Percentiles rank a stretch among this genome's conserved stretches.
These are phyloP conservation scores for Caerostris darwini DNA, from an alignment of 1,140 invertebrate species.

Conservation along the genomic window DNA sequence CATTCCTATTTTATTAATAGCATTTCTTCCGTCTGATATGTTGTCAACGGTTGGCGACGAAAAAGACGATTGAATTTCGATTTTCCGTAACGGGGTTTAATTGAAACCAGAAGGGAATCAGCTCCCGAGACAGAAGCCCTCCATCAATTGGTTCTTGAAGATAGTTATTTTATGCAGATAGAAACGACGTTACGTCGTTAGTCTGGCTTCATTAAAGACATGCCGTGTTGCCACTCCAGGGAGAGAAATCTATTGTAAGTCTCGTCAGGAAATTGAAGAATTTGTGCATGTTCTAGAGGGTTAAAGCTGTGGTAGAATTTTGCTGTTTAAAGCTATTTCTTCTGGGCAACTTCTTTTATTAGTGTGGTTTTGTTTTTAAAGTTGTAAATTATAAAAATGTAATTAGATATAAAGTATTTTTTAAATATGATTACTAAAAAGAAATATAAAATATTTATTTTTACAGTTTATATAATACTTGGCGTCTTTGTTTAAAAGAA, in stretches of 20 bases:
- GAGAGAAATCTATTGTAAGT: background rate
- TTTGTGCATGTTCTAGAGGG: background rate
- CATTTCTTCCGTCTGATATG: too few species aligned
- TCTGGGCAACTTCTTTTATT: too few species aligned
- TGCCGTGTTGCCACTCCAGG: background rate
- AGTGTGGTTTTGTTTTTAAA: too few species aligned
- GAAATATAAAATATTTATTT: too few species aligned
- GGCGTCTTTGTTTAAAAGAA: too few species aligned
- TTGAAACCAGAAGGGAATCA: constrained; percentile 4
- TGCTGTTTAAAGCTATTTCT: too few species aligned
- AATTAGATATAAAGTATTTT: too few species aligned
- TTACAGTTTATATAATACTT: too few species aligned
- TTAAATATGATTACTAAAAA: too few species aligned
- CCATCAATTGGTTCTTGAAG: background rate
- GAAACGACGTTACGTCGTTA: background rate
- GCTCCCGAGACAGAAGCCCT: background rate
- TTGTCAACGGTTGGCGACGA: background rate
- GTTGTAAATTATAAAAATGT: too few species aligned
- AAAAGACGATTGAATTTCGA: constrained; percentile 38
- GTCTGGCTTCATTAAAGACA: background rate
- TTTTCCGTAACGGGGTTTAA: constrained; percentile 47
- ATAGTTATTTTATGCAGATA: constrained; percentile 3
- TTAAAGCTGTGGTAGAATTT: background rate
- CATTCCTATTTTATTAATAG: background rate
- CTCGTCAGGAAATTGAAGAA: background rate